These are phyloP conservation scores for Neolamprologus caudopunctatus DNA, from an alignment of 2,113 vertebrate species.

Conservation along the genomic window DNA sequence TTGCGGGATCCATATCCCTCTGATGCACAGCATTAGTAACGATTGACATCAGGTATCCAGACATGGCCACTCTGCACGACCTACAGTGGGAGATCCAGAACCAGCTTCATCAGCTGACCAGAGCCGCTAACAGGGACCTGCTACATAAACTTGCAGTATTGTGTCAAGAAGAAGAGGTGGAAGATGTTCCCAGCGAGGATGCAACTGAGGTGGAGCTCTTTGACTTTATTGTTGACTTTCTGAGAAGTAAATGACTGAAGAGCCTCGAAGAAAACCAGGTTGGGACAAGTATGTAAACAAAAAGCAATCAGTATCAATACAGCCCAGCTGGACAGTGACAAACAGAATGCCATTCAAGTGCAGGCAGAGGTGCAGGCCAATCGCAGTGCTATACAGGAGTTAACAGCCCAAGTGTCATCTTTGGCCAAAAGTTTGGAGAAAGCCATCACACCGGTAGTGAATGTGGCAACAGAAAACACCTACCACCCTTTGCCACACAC, in stretches of 20 bases:
- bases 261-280: neutral
- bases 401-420: no score
- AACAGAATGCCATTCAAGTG: neutral
- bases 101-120: no score
- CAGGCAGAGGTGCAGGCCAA: no score
- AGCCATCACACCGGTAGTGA: accelerated
- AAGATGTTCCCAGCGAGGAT: neutral
- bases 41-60: no score
- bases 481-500: accelerated
- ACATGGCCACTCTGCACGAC: no score
- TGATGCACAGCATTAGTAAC: no score
- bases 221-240: neutral
- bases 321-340: neutral
- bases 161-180: neutral
- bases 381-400: no score
- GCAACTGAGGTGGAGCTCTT: neutral
- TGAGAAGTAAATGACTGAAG: neutral
- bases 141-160: neutral
- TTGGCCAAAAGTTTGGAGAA: no score
- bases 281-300: neutral
- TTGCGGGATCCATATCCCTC: accelerated
- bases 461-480: accelerated
- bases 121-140: neutral
- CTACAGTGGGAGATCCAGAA: no score
- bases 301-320: neutral